These are phyloP conservation scores for Pristionchus maxplancki DNA, from an alignment of 2,888 invertebrate genomes.

Conservation along the genomic window DNA sequence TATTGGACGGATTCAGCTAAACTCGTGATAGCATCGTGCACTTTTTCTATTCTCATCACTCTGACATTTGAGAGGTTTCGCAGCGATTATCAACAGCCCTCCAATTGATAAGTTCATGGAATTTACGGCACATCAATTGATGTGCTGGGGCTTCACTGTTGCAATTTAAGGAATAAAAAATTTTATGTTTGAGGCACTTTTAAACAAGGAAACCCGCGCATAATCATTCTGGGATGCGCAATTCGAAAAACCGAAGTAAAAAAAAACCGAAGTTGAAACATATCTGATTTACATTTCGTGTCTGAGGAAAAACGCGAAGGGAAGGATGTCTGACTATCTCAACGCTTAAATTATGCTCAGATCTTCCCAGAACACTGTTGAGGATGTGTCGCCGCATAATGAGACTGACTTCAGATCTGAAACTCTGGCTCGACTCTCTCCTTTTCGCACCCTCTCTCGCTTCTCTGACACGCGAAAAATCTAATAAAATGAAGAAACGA, in stretches of 20 bases:
- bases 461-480: too few relatives aligned
- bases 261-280: too few relatives aligned
- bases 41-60: slow-evolving; percentile 4
- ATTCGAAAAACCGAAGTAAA: too few relatives aligned
- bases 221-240: too few relatives aligned
- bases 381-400: neutral
- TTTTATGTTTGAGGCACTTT: too few relatives aligned
- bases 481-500: too few relatives aligned
- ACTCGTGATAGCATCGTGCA: neutral
- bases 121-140: neutral
- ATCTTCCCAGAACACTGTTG: neutral
- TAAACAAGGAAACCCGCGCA: too few relatives aligned
- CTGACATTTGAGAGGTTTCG: neutral
- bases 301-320: neutral
- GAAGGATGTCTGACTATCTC: neutral
- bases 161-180: neutral
- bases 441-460: neutral
- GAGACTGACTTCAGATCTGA: neutral
- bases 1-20: neutral
- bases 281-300: neutral
- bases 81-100: neutral
- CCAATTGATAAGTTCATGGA: neutral
- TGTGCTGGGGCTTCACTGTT: neutral
- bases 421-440: neutral
- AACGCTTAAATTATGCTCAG: neutral